Evolutionary conservation across 2,113 vertebrate genomes (phyloP), one percentile per base, ranked within the genome.

Genomic region (Eurystomus gularis): DNA sequence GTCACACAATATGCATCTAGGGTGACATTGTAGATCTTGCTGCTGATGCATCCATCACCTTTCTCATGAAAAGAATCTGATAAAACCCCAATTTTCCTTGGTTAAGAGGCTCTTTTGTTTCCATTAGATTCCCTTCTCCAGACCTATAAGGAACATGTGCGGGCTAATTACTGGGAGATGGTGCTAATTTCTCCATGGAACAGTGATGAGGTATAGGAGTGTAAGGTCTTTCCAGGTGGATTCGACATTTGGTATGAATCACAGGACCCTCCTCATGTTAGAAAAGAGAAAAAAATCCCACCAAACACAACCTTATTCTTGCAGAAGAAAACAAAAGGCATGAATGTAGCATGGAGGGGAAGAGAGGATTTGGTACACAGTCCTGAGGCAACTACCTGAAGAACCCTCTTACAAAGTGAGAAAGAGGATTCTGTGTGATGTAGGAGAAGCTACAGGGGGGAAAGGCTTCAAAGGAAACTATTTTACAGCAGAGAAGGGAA

Each of bases 71-170:
- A 35, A 88, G 25, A 86, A 65, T 69, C 23, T 2, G 1, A 29
- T 5, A 23, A 35, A 64, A 65, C 11, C 13, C 7, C n/a, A 28
- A 0, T 55, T 91, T 24, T 85, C 24, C 10, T n/a, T 31, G 42
- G 7, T 12, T 80, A 8, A 62, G 61, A 25, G 25, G 6, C 11
- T 1, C 7, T 76, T 88, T 62, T 70, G 16, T 17, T 7, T 35
- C 17, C 44, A 31, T 25, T 3, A 4, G 21, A 1, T 69, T 55
- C 9, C 37, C 9, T 46, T 52, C 26, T 40, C 31, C 2, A 3
- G 33, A 21, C 8, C 26, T 4, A 2, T 7, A 7, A 49, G 70
- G 31, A 62, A 3, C n/a, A 17, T 0, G 2, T 1, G 17, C n/a
- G 39, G 62, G 21, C 24, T 11, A 9, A 18, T 61, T 31, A 3